These are phyloP conservation scores for Macrosoma leucophasiata DNA, from an alignment of 2,888 invertebrate genomes.

Conservation along the genomic window DNA sequence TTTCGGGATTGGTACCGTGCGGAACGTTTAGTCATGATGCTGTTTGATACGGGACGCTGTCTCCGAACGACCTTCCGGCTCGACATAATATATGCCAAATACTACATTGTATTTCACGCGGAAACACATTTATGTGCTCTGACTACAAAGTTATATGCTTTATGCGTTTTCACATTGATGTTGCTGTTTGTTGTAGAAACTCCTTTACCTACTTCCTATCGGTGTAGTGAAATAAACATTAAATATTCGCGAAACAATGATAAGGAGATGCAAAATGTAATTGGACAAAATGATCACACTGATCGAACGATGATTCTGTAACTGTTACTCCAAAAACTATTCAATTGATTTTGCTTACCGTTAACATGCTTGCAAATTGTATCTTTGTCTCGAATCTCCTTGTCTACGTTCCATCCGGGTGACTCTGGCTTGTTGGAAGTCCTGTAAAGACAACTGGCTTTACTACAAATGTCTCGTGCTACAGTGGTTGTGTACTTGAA, in stretches of 20 bases:
- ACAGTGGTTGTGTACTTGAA: no score
- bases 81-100: conserved; percentile 37
- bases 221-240: conserved; percentile 29
- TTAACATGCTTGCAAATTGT: conserved; percentile 56
- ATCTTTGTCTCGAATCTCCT: conserved; percentile 58
- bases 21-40: conserved; percentile 66
- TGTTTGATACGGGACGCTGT: conserved; percentile 42
- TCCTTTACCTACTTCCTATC: conserved; percentile 53
- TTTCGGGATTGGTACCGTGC: conserved; percentile 74
- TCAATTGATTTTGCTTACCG: conserved; percentile 43
- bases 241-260: conserved; percentile 11
- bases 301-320: no score
- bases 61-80: conserved; percentile 54
- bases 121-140: no score
- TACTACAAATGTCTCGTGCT: no score
- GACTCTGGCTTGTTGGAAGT: conserved; percentile 62
- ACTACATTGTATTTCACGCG: no score
- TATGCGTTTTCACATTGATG: no score
- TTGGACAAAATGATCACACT: no score
- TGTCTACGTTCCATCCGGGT: conserved; percentile 60
- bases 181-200: conserved; percentile 41
- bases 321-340: no score
- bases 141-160: no score
- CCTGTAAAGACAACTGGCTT: conserved; percentile 45
- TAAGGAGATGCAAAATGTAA: no score